A percentile compares a stretch with the other conserved stretches of the same genome.
phyloP scores from a whole-genome alignment of 2,888 invertebrate species.

The Panopea generosa region DNA sequence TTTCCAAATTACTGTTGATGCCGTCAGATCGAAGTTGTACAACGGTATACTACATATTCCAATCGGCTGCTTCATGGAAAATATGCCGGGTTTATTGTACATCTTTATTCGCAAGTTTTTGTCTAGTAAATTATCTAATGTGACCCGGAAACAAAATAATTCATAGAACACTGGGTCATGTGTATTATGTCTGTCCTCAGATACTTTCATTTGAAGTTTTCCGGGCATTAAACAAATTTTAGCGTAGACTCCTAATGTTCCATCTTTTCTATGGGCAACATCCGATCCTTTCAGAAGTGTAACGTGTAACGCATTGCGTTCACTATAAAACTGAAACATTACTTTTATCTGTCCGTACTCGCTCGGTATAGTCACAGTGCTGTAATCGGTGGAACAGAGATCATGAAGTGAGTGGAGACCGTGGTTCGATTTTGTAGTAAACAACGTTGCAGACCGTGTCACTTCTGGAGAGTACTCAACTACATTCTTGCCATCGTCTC shows the following conservation, averaged over 20 bases:
- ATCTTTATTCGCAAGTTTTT: conserved; percentile 40
- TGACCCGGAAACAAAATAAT: conserved; percentile 32
- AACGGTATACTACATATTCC: conserved; percentile 40
- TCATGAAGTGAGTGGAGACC: conserved; percentile 1
- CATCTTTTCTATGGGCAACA: conserved; percentile 10
- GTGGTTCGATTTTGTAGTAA: background rate
- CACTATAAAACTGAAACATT: conserved; percentile 48
- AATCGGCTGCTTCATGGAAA: conserved; percentile 26
- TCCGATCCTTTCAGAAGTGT: conserved; percentile 37
- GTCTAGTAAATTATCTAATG: conserved; percentile 30
- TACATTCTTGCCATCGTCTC: background rate
- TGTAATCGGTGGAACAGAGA: conserved; percentile 36
- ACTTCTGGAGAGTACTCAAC: conserved; percentile 35
- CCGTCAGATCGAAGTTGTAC: conserved; percentile 44
- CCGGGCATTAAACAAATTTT: conserved; percentile 42
- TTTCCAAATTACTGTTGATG: conserved; percentile 47
- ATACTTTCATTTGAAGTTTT: conserved; percentile 25
- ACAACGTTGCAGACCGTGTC: conserved; percentile 10
- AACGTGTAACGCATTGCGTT: conserved; percentile 28
- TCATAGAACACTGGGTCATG: conserved; percentile 47
- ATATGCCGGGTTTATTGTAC: conserved; percentile 46
- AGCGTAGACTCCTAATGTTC: conserved; percentile 34
- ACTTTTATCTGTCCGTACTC: conserved; percentile 51
- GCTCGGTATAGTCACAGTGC: conserved; percentile 21
- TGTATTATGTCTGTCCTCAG: conserved; percentile 33